phyloP scores from a whole-genome alignment of 2,797 vertebrate species.

The Sebastes diaconus region DNA sequence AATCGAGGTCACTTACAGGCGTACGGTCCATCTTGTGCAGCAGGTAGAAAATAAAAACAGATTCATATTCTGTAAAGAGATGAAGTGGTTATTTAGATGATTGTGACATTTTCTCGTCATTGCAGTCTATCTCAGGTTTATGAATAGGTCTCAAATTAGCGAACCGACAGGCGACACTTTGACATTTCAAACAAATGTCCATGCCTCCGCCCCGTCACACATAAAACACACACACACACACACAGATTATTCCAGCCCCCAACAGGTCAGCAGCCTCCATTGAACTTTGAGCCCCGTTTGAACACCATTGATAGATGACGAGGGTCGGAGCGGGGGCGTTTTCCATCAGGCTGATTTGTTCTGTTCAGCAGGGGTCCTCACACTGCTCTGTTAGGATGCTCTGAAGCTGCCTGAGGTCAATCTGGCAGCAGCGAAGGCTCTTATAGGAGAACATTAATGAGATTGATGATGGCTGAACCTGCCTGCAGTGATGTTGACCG shows the following conservation, averaged over 20 bases:
- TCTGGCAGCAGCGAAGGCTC: background rate
- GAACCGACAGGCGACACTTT: background rate
- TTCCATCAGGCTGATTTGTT: constrained; percentile 53
- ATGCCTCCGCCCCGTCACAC: background rate
- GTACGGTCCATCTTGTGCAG: background rate
- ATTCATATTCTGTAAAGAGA: background rate
- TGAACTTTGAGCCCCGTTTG: constrained; percentile 50
- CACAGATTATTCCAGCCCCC: constrained; percentile 20
- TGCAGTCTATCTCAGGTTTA: background rate
- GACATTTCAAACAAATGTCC: constrained; percentile 6
- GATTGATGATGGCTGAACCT: constrained; percentile 17
- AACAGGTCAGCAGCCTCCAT: constrained; percentile 26
- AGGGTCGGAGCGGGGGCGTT: background rate
- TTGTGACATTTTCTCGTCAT: background rate
- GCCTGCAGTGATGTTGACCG: background rate
- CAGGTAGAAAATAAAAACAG: background rate
- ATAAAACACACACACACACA: background rate
- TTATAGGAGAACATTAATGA: constrained; percentile 4
- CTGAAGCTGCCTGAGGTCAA: constrained; percentile 10
- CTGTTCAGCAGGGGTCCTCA: constrained; percentile 39
- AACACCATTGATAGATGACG: constrained; percentile 19
- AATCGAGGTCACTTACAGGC: background rate
- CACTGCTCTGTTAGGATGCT: background rate
- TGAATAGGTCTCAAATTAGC: background rate
- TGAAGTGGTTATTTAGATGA: background rate